Evolutionary conservation across 2,113 vertebrate genomes (phyloP), one percentile per base, ranked within the genome.

Genomic region (Ptyas mucosa): DNA sequence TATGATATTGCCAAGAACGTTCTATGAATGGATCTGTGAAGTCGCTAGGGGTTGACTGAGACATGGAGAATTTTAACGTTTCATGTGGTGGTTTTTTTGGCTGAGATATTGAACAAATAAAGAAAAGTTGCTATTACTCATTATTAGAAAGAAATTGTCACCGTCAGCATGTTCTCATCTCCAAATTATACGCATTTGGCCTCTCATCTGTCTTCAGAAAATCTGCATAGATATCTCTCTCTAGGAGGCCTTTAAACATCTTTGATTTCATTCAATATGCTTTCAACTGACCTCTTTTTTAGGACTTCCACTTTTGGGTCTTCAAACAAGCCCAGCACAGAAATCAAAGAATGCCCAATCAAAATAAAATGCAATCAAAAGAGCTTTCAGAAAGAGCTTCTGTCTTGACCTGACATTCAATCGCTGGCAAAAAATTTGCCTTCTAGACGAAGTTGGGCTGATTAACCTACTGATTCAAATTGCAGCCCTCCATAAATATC

Each of bases 401-500:
- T 29, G 51, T 21, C 29, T 52, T 75, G 29, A 14, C 52, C 14
- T 7, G 20, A 57, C 49, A 20, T 7, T 52, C 64, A 90, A 51
- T 64, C 34, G 20, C 46, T 53, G 21, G n/a, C 51, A 53, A 75
- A 75, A 75, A 88, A 39, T 11, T 21, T 34, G 57, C 61, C 34
- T 88, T 75, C 51, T 75, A 75, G 8, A 8, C 2, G 53, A 75
- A 46, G 58, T 54, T 92, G 26, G 39, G 46, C 12, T 64, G 85
- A 92, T 75, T 88, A 75, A 46, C 20, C 61, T 92, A 54, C 51
- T 89, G 91, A 21, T 92, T 92, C 53, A 75, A 81, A 24, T 81
- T 54, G 61, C 61, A 89, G 24, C 51, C 61, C 87, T 89, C 10
- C 91, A 89, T 92, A 95, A 91, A 88, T 89, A 90, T 8, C 85